phyloP scores from a whole-genome alignment of 2,888 invertebrate species.

The Cryptocheilus praepositus region DNA sequence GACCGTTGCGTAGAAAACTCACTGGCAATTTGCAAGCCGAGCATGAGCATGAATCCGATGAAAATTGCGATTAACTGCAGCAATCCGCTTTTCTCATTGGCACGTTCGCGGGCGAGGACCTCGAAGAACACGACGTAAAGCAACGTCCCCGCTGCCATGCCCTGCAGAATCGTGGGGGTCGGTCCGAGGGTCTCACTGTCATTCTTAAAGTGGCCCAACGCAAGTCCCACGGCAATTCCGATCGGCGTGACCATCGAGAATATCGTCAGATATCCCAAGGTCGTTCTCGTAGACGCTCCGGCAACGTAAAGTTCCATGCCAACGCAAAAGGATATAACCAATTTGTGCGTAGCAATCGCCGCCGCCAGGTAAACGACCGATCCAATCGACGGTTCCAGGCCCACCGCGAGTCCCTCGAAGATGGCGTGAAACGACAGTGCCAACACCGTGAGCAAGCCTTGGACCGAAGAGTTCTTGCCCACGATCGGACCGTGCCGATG shows the following conservation, averaged over 20 bases:
- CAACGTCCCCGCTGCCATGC: constrained; percentile 86
- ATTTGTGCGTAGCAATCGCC: constrained; percentile 82
- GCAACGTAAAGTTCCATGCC: constrained; percentile 78
- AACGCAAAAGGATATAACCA: constrained; percentile 82
- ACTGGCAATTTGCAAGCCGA: constrained; percentile 75
- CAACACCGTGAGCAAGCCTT: constrained; percentile 79
- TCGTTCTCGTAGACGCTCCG: constrained; percentile 77
- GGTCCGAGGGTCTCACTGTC: constrained; percentile 74
- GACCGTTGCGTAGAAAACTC: constrained; percentile 43
- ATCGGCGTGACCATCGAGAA: constrained; percentile 83
- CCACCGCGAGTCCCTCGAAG: constrained; percentile 83
- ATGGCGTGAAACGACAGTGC: constrained; percentile 83
- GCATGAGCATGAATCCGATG: constrained; percentile 78
- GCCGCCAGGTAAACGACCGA: constrained; percentile 78
- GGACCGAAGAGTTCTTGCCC: constrained; percentile 74
- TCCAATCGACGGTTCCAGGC: constrained; percentile 77
- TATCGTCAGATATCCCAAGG: constrained; percentile 78
- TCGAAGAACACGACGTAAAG: constrained; percentile 89
- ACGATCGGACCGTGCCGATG: constrained; percentile 32
- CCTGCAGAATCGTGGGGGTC: constrained; percentile 79
- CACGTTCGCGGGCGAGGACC: constrained; percentile 83
- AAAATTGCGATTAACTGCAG: constrained; percentile 78
- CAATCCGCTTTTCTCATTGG: constrained; percentile 78
- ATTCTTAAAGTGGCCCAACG: constrained; percentile 73
- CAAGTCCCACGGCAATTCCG: constrained; percentile 81